These are phyloP conservation scores for Ricordea florida DNA, from an alignment of 92 coral and sea anemone species.

Conservation along the genomic window DNA sequence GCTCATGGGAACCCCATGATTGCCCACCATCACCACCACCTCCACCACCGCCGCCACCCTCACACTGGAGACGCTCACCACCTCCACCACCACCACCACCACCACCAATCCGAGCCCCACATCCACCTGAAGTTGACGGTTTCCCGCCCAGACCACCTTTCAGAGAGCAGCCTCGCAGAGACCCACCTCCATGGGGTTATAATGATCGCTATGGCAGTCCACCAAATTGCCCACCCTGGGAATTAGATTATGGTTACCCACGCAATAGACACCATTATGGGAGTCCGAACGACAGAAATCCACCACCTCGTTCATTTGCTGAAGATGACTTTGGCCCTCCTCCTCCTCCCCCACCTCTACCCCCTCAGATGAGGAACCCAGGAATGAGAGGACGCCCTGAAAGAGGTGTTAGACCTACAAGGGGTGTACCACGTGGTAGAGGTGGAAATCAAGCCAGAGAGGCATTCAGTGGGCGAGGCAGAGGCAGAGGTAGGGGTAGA, in stretches of 20 bases:
- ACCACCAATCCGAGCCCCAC: too few relatives aligned
- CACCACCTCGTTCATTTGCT: slow-evolving; percentile 22
- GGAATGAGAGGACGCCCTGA: slow-evolving; percentile 49
- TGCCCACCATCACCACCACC: slow-evolving; percentile 54
- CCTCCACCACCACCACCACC: slow-evolving; percentile 11
- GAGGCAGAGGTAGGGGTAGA: slow-evolving; percentile 14
- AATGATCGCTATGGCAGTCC: too few relatives aligned
- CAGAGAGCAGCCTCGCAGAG: too few relatives aligned
- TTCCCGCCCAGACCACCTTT: slow-evolving; percentile 12
- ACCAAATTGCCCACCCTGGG: slow-evolving; percentile 13
- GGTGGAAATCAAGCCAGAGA: slow-evolving; percentile 2
- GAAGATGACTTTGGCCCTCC: slow-evolving; percentile 42
- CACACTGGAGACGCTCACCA: slow-evolving; percentile 1
- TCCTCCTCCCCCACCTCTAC: slow-evolving; percentile 9
- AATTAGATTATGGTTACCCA: background rate
- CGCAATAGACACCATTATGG: too few relatives aligned
- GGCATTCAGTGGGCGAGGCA: background rate
- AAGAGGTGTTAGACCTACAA: slow-evolving; percentile 29
- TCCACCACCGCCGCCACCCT: slow-evolving; percentile 42
- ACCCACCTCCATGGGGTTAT: too few relatives aligned
- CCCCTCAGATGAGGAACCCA: slow-evolving; percentile 19
- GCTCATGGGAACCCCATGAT: slow-evolving; percentile 17
- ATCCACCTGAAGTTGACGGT: slow-evolving; percentile 20
- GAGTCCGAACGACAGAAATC: too few relatives aligned
- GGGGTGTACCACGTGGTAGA: slow-evolving; percentile 16